Evolutionary conservation across 2,888 invertebrate species (phyloP).

Genomic region (Deroplatys truncata): DNA sequence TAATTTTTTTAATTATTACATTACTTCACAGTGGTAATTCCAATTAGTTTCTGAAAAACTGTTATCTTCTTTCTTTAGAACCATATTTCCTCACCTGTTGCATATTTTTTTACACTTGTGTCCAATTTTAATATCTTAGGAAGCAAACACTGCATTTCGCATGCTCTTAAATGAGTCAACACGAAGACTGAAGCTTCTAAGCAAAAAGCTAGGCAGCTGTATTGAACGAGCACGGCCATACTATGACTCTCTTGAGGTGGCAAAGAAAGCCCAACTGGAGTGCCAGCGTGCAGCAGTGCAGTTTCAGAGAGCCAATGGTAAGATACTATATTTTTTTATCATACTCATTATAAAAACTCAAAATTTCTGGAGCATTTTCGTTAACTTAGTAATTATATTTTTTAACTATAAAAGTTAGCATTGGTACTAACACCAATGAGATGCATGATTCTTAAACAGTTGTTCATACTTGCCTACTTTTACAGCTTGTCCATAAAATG

Average conservation of each 20-base stretch:
- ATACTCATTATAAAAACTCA: background rate
- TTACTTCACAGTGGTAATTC: too few relatives aligned
- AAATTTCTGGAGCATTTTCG: background rate
- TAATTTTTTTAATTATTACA: too few relatives aligned
- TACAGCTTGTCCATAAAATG: too few relatives aligned
- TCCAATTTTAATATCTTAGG: constrained; percentile 45
- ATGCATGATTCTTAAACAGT: too few relatives aligned
- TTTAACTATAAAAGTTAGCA: too few relatives aligned
- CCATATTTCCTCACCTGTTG: too few relatives aligned
- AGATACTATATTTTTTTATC: constrained; percentile 33
- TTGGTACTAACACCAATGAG: too few relatives aligned
- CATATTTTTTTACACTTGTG: too few relatives aligned
- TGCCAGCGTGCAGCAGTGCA: constrained; percentile 88
- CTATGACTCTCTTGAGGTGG: constrained; percentile 64
- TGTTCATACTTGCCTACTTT: too few relatives aligned
- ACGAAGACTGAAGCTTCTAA: constrained; percentile 71
- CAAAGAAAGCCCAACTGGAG: constrained; percentile 50
- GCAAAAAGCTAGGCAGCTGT: constrained; percentile 77
- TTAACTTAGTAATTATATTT: background rate
- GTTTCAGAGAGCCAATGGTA: constrained; percentile 85
- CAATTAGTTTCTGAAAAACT: too few relatives aligned
- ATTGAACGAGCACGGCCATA: constrained; percentile 86
- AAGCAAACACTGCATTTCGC: constrained; percentile 77
- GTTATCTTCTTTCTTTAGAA: too few relatives aligned
- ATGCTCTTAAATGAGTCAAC: constrained; percentile 79